Percentiles rank a stretch among this genome's conserved stretches.
Evolutionary conservation across 53 echinoderm and acorn worm genomes (phyloP).

Genomic region (Apostichopus leukothele): DNA sequence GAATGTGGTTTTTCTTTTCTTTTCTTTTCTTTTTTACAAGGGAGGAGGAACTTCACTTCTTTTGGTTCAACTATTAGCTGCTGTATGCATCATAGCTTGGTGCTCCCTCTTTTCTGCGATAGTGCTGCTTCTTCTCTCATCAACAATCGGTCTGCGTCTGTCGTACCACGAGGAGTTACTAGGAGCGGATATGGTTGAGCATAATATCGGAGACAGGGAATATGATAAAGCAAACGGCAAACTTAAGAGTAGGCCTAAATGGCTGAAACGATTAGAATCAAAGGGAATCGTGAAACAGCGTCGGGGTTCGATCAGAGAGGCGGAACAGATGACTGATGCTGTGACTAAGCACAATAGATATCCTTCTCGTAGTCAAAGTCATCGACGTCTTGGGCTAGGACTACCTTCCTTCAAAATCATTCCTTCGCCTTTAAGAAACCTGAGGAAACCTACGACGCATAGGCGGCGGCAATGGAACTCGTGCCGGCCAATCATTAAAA

Average conservation of each 20-base stretch:
- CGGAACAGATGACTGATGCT: slow-evolving; percentile 38
- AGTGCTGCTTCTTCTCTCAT: slow-evolving; percentile 47
- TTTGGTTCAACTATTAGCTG: slow-evolving; percentile 55
- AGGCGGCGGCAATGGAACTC: neutral
- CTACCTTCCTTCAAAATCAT: slow-evolving; percentile 7
- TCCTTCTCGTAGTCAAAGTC: neutral
- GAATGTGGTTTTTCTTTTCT: neutral
- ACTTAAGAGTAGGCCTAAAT: slow-evolving; percentile 15
- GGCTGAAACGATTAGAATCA: slow-evolving; percentile 12
- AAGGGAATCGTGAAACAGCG: slow-evolving; percentile 24
- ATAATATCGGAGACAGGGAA: slow-evolving; percentile 66
- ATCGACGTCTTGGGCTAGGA: neutral
- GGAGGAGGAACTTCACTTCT: slow-evolving; percentile 58
- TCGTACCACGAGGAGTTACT: slow-evolving; percentile 73
- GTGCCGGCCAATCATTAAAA: neutral
- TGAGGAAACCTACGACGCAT: neutral
- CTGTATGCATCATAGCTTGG: slow-evolving; percentile 61
- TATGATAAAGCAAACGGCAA: slow-evolving; percentile 71
- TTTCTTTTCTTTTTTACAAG: slow-evolving; percentile 19
- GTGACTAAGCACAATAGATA: neutral
- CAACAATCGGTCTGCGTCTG: slow-evolving; percentile 62
- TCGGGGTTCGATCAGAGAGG: slow-evolving; percentile 53
- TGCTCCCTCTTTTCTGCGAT: slow-evolving; percentile 56
- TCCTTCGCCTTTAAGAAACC: neutral
- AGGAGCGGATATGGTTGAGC: slow-evolving; percentile 76